phyloP scores from a whole-genome alignment of 2,888 invertebrate genomes.

The Philereme transversata region DNA sequence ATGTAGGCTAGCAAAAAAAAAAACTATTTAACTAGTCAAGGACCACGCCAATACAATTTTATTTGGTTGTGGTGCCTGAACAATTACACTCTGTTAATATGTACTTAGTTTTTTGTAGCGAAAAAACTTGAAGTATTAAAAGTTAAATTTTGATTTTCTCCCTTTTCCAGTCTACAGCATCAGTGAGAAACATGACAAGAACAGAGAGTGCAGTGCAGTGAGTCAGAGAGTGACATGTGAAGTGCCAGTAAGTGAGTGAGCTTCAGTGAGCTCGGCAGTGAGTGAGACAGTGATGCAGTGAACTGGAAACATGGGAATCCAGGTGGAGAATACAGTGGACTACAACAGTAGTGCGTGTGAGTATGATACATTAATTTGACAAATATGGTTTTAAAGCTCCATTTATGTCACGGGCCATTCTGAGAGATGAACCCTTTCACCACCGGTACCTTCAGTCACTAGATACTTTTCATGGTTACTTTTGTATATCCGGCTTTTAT shows the following conservation, averaged over 20 bases:
- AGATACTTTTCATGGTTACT: too few relatives aligned
- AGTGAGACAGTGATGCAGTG: slow-evolving; percentile 41
- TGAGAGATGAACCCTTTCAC: too few relatives aligned
- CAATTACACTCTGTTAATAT: background rate
- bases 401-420: too few relatives aligned
- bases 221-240: slow-evolving; percentile 40
- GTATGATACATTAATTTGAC: slow-evolving; percentile 27
- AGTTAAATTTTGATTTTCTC: slow-evolving; percentile 3
- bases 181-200: slow-evolving; percentile 32
- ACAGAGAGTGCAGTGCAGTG: slow-evolving; percentile 36
- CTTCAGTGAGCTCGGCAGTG: slow-evolving; percentile 37
- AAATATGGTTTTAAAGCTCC: too few relatives aligned
- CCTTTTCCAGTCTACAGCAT: slow-evolving; percentile 31
- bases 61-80: too few relatives aligned
- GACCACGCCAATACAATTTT: too few relatives aligned
- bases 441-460: too few relatives aligned
- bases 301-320: slow-evolving; percentile 71
- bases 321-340: slow-evolving; percentile 75
- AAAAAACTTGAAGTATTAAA: too few relatives aligned
- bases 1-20: too few relatives aligned
- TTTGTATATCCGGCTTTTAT: too few relatives aligned
- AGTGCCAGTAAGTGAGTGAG: slow-evolving; percentile 40
- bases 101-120: too few relatives aligned
- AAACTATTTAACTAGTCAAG: too few relatives aligned
- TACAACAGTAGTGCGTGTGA: slow-evolving; percentile 78